A percentile compares a stretch with the other conserved stretches of the same genome.
These are phyloP conservation scores for Nomada lathburiana DNA, from an alignment of 2,888 invertebrate species.

Conservation along the genomic window DNA sequence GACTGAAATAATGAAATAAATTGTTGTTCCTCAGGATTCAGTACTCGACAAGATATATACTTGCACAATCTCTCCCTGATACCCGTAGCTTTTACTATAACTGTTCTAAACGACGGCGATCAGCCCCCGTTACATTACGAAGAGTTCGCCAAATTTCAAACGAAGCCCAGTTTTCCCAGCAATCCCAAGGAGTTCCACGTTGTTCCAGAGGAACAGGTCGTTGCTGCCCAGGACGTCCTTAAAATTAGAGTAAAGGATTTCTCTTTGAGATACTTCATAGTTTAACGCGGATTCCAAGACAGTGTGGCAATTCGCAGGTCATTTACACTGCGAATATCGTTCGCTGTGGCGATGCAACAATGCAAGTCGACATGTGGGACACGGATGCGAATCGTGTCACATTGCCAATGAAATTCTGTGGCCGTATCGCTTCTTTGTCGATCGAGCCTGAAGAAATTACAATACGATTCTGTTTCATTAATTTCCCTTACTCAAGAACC, in stretches of 20 bases:
- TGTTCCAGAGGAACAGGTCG: constrained; percentile 84
- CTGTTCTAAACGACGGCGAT: constrained; percentile 86
- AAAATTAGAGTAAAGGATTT: constrained; percentile 83
- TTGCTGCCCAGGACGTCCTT: constrained; percentile 84
- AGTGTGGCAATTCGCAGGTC: constrained; percentile 82
- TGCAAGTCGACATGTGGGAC: constrained; percentile 87
- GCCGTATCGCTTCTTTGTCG: constrained; percentile 85
- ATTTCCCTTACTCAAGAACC: constrained; percentile 85
- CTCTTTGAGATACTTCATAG: too few species aligned
- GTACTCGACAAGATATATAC: constrained; percentile 84
- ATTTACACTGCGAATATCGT: constrained; percentile 86
- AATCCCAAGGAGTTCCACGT: constrained; percentile 87
- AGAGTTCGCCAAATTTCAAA: constrained; percentile 84
- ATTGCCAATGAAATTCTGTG: constrained; percentile 86
- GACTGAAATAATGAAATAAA: background rate
- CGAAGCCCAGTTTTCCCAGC: constrained; percentile 84
- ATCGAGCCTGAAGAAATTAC: constrained; percentile 85
- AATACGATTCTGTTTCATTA: constrained; percentile 87
- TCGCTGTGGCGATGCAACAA: constrained; percentile 80
- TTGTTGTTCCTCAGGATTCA: constrained; percentile 83
- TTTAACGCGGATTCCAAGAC: background rate
- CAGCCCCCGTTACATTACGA: constrained; percentile 85
- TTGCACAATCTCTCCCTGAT: constrained; percentile 87
- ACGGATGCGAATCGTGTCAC: constrained; percentile 86
- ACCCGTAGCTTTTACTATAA: constrained; percentile 85